These are phyloP conservation scores for Hypanus sabinus DNA, from an alignment of 2,113 vertebrate genomes.

Conservation along the genomic window DNA sequence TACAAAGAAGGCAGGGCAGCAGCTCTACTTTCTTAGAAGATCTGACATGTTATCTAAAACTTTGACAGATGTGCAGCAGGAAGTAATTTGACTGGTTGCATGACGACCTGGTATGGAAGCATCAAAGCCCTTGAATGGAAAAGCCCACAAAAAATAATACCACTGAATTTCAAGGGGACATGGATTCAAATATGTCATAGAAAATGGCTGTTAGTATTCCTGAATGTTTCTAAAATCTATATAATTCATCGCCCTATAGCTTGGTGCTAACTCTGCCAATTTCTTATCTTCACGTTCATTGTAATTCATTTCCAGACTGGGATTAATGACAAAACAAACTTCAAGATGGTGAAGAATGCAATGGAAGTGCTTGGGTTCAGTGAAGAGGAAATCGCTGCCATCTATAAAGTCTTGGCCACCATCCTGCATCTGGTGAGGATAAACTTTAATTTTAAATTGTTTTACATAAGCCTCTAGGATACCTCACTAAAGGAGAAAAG, in stretches of 20 bases:
- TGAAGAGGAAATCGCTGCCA: conserved; percentile 58
- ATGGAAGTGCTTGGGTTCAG: conserved; percentile 76
- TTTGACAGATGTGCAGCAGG: no score
- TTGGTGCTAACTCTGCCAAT: background rate
- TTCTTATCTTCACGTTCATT: background rate
- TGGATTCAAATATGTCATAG: no score
- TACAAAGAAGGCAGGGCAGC: no score
- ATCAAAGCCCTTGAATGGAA: no score
- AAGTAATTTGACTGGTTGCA: no score
- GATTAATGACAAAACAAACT: conserved; percentile 56
- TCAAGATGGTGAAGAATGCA: conserved; percentile 64
- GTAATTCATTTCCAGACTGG: conserved; percentile 46
- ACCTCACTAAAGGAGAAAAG: no score
- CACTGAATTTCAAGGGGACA: no score
- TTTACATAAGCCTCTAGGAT: background rate
- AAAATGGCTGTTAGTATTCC: no score
- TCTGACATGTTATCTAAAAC: no score
- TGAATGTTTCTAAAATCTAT: background rate
- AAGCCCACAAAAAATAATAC: no score
- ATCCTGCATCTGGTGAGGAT: conserved; percentile 73
- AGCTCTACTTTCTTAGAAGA: no score
- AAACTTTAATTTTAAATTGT: background rate
- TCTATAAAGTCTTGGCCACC: conserved; percentile 69
- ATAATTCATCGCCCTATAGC: background rate
- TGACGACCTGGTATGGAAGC: no score